phyloP scores from a whole-genome alignment of 2,797 vertebrate species.

The Hephaestus fuliginosus region DNA sequence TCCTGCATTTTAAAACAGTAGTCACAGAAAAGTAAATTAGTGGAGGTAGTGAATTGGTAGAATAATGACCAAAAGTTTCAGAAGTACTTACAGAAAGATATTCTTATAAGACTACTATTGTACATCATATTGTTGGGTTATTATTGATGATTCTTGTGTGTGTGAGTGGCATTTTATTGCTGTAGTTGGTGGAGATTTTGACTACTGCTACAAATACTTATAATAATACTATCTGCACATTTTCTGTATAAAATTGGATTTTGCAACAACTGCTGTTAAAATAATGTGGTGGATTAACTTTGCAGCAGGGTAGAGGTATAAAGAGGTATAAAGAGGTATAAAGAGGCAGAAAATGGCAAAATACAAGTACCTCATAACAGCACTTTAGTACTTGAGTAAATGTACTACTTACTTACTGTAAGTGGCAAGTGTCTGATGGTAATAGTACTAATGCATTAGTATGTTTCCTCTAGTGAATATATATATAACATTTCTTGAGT shows the following conservation, averaged over 20 bases:
- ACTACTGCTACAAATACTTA: neutral
- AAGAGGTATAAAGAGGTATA: neutral
- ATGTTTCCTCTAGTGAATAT: neutral
- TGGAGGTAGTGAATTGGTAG: no score
- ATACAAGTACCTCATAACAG: neutral
- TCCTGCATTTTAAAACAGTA: neutral
- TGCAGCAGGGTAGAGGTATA: neutral
- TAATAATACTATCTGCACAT: neutral
- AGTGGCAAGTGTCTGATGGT: neutral
- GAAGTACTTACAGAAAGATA: no score
- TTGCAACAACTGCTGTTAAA: neutral
- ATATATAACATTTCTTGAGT: neutral
- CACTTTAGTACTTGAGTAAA: neutral
- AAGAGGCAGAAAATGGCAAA: neutral
- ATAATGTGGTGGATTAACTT: neutral
- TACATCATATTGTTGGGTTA: neutral
- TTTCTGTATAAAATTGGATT: neutral
- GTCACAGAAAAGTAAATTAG: neutral
- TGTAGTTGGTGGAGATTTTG: neutral
- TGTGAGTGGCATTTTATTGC: neutral
- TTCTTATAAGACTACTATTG: no score
- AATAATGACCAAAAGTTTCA: no score
- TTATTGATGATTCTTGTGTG: neutral
- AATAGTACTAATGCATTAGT: neutral
- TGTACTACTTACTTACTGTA: neutral